Base-by-base conservation (phyloP, 1,140 invertebrate genomes). In the Dreissena polymorpha region DNA sequence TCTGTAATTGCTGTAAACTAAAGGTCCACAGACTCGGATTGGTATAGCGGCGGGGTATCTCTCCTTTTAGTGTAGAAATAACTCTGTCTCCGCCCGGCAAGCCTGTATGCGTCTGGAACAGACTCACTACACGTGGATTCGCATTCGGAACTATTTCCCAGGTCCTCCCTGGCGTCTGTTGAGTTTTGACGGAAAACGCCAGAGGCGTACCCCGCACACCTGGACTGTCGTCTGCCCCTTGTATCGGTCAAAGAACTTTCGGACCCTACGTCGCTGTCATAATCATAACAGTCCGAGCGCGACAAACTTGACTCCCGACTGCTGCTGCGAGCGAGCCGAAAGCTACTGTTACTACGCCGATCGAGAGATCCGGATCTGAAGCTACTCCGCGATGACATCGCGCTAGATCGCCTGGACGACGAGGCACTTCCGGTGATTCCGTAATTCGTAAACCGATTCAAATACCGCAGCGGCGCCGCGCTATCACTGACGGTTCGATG, bases 101-200 rank as follows among this genome's bases (percentile, higher is more conserved):
- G 39, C 39, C 39, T 39, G 39, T 39, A 39, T 39, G 39, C 39
- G 39, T 2, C 39, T 39, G 39, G 8, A 39, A 39, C 8, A 39
- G 39, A 39, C 8, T 39, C 39, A 39, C 39, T 39, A 39, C 39
- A 39, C 39, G 39, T 39, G 39, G 39, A 39, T 39, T 39, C 39
- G 39, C 39, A 78, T 57, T 82, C 79, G 10, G 79, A 67, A 53
- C 79, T 74, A 67, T 64, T 82, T 74, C 71, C 70, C 29, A 16
- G 25, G 2, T 29, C 51, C 10, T 74, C 71, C 10, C 12, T 29
- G 13, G 27, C n/a, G 49, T n/a, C n/a, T 10, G 1, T 25, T n/a
- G 78, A 80, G 21, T 80, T 23, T n/a, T 21, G n/a, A 39, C 39
- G 3, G 39, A 8, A 39, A 39, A 39, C 39, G 39, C 39, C 8